These are phyloP conservation scores for Mythimna loreyi DNA, from an alignment of 2,888 invertebrate species.

Conservation along the genomic window DNA sequence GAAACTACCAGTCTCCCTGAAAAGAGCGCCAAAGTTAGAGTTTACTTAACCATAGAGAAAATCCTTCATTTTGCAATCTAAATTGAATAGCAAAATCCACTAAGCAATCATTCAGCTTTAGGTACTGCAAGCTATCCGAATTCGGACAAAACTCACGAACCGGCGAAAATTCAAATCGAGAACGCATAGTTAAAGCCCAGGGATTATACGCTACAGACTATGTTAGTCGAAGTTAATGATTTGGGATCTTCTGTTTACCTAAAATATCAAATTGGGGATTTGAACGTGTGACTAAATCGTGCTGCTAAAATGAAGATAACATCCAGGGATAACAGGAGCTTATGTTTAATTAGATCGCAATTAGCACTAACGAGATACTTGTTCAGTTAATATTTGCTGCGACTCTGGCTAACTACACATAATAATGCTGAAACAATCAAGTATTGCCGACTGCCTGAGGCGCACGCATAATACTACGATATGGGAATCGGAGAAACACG, in stretches of 20 bases:
- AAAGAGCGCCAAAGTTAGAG: constrained; percentile 21
- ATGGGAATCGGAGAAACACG: constrained; percentile 53
- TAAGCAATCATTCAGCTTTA: constrained; percentile 45
- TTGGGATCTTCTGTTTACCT: constrained; percentile 65
- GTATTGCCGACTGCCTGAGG: constrained; percentile 33
- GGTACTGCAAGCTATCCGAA: constrained; percentile 32
- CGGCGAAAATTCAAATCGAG: constrained; percentile 56
- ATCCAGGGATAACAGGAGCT: constrained; percentile 33
- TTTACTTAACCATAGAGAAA: constrained; percentile 39
- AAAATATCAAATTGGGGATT: constrained; percentile 71
- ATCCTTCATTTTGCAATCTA: constrained; percentile 38
- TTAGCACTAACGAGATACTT: constrained; percentile 45
- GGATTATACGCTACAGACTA: constrained; percentile 60
- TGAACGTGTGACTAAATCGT: constrained; percentile 66
- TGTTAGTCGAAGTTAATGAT: constrained; percentile 66
- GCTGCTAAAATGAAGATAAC: constrained; percentile 62
- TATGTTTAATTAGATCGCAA: constrained; percentile 58
- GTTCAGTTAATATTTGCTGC: constrained; percentile 47
- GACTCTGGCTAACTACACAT: constrained; percentile 8
- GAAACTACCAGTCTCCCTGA: constrained; percentile 30
- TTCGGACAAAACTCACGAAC: constrained; percentile 44
- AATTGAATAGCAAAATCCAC: constrained; percentile 50
- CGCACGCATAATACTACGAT: constrained; percentile 39
- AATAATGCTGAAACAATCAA: constrained; percentile 40
- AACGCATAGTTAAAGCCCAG: constrained; percentile 50